Percentiles rank a stretch among this genome's conserved stretches.
Evolutionary conservation across 2,888 invertebrate genomes (phyloP).

Genomic region (Eretmocerus hayati): DNA sequence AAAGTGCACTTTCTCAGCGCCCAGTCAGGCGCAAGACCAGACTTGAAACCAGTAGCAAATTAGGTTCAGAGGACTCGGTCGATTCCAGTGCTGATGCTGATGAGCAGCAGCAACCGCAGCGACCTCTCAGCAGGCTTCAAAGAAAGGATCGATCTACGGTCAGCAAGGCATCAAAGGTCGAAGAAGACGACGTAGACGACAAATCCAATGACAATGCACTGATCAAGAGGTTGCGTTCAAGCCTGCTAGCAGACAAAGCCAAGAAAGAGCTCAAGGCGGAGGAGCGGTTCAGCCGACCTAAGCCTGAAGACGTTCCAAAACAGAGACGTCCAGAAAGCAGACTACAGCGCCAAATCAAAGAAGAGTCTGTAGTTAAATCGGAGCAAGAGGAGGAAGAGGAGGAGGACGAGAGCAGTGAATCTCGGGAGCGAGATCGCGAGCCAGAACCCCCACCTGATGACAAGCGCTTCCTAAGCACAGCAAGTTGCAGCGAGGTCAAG

Average conservation of each 20-base stretch:
- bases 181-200: slow-evolving; percentile 10
- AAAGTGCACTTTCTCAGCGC: slow-evolving; percentile 29
- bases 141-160: slow-evolving; percentile 23
- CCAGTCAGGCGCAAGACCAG: slow-evolving; percentile 27
- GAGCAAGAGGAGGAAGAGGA: slow-evolving; percentile 27
- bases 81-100: neutral
- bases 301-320: neutral
- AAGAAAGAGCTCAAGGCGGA: neutral
- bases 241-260: slow-evolving; percentile 29
- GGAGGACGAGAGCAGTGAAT: slow-evolving; percentile 32
- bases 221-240: slow-evolving; percentile 35
- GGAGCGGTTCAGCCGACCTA: neutral
- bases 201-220: slow-evolving; percentile 31
- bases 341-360: slow-evolving; percentile 1
- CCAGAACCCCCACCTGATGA: slow-evolving; percentile 39
- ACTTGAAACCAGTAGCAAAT: slow-evolving; percentile 12
- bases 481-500: slow-evolving; percentile 4
- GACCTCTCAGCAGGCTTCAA: neutral
- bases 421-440: slow-evolving; percentile 42
- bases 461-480: neutral
- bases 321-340: slow-evolving; percentile 17
- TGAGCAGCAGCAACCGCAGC: neutral
- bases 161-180: slow-evolving; percentile 13
- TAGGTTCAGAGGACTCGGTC: slow-evolving; percentile 15
- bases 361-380: slow-evolving; percentile 5